Evolutionary conservation across 2,888 invertebrate species (phyloP), one percentile per base, ranked within the genome.

Genomic region (Drosophila kokeensis): DNA sequence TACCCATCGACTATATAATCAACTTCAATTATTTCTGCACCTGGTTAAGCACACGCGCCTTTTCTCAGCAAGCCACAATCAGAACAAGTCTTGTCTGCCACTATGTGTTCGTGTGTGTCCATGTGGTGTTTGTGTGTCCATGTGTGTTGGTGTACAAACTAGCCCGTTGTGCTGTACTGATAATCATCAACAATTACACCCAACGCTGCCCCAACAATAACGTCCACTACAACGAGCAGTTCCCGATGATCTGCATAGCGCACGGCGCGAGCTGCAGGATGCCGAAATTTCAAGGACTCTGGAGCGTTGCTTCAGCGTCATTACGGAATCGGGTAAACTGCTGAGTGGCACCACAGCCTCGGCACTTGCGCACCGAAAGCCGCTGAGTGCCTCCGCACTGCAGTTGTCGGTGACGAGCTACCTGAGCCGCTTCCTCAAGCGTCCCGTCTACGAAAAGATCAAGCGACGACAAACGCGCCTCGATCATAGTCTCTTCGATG

Each of bases 401-500:
- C 94, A 94, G 87, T 91, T 94, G 1, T 93, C 94, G 32, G 91
- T 94, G 45, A 94, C 95, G 93, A 93, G 95, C 91, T 89, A 96
- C 69, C 91, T 98, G 76, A 96, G 96, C 81, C 96, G 96, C 93
- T 97, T 97, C 91, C 94, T 97, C 32, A 96, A 96, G 89, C 94
- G 95, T 70, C 94, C 95, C 49, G 94, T 96, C 73, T 97, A 97
- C 92, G 96, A 97, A 82, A 93, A 94, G 68, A 94, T 97, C 69
- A 97, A 97, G 93, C 93, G 94, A 72, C 95, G 97, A 83, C 94
- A 96, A 84, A 98, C 98, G 32, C 96, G 96, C 93, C 94, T 96
- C 82, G 98, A 98, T 92, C 97, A 97, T 92, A 97, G 96, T 91
- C 94, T 98, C 6, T 96, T 97, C 89, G 98, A 98, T 92, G 95